Evolutionary conservation across 2,113 vertebrate genomes (phyloP).

Genomic region (Cairina moschata): DNA sequence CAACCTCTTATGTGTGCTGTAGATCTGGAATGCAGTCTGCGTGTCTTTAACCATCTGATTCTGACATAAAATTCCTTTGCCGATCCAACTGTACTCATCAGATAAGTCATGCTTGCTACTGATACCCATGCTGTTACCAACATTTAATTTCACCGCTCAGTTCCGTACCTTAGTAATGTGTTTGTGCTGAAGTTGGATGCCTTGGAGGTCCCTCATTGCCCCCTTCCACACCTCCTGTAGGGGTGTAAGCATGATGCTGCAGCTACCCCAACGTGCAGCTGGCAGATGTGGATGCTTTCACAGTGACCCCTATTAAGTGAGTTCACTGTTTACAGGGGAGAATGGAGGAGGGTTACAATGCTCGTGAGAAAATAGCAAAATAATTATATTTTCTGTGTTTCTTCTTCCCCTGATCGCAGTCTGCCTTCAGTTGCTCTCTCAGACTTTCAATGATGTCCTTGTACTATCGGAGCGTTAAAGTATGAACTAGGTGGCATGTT

Average conservation of each 20-base stretch:
- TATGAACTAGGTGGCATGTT: not conserved
- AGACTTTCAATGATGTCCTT: not conserved
- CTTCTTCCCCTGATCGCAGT: not conserved
- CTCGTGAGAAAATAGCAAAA: not conserved
- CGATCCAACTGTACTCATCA: not conserved
- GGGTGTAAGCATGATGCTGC: not conserved
- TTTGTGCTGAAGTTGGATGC: not conserved
- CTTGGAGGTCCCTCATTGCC: not conserved
- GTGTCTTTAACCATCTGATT: not conserved
- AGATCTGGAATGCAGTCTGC: not conserved
- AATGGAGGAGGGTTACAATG: not conserved
- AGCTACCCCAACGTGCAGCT: not conserved
- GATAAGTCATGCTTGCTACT: not conserved
- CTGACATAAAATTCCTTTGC: not conserved
- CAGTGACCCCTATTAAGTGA: not conserved
- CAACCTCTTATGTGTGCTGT: accelerated
- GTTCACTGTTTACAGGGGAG: not conserved
- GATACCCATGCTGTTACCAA: not conserved
- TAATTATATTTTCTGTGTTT: not conserved
- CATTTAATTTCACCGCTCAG: accelerated
- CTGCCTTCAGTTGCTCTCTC: accelerated
- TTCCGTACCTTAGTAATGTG: not conserved
- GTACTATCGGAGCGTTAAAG: not conserved
- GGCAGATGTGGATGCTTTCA: not conserved
- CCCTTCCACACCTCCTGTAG: not conserved